Evolutionary conservation across 2,888 invertebrate genomes (phyloP).

Genomic region (Vanessa cardui): DNA sequence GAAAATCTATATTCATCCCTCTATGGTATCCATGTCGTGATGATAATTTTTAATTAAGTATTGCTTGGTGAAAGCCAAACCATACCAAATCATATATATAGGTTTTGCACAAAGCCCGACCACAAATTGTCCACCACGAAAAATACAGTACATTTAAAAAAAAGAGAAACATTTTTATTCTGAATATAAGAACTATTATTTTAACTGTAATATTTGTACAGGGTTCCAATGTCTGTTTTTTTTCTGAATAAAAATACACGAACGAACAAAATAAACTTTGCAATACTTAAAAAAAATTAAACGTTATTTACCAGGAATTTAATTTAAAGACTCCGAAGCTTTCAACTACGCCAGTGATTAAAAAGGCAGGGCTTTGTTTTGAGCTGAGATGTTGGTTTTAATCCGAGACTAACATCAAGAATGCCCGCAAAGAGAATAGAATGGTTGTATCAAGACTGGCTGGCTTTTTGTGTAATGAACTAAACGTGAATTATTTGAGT

Average conservation of each 20-base stretch:
- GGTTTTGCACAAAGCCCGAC: no score
- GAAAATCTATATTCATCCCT: no score
- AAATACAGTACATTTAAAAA: no score
- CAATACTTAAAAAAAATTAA: slow-evolving; percentile 5
- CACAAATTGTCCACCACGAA: no score
- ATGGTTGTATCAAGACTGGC: slow-evolving; percentile 7
- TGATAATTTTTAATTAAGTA: no score
- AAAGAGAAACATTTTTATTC: no score
- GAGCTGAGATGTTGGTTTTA: slow-evolving; percentile 26
- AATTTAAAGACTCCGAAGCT: slow-evolving; percentile 22
- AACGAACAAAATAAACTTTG: slow-evolving; percentile 10
- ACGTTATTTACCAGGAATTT: slow-evolving; percentile 15
- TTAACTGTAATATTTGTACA: no score
- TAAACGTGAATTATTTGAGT: background rate
- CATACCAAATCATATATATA: no score
- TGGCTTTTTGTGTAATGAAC: slow-evolving; percentile 7
- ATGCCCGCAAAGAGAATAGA: slow-evolving; percentile 25
- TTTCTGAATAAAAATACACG: background rate
- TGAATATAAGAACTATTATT: no score
- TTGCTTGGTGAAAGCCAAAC: no score
- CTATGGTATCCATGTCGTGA: no score
- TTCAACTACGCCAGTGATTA: slow-evolving; percentile 19
- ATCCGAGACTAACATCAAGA: slow-evolving; percentile 26
- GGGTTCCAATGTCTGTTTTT: no score
- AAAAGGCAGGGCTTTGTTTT: slow-evolving; percentile 28